A percentile compares a stretch with the other conserved stretches of the same genome.
phyloP scores from a whole-genome alignment of 2,113 vertebrate genomes.

The Rhinolophus sinicus region DNA sequence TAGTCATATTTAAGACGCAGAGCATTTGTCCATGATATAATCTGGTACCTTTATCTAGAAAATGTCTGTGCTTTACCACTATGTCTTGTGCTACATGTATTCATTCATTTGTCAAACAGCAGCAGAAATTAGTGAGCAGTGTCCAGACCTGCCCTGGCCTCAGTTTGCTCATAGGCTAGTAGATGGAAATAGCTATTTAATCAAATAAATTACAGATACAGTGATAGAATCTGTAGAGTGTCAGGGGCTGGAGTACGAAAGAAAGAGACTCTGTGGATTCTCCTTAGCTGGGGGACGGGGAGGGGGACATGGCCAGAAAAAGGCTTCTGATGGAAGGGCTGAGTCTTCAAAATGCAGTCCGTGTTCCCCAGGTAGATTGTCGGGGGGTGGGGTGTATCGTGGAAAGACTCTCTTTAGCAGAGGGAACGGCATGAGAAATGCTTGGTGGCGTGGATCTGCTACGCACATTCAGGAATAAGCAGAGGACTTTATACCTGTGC shows the following conservation, averaged over 20 bases:
- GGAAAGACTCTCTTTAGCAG: not conserved
- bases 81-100: not conserved
- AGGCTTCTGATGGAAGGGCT: not conserved
- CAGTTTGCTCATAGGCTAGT: not conserved
- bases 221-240: not conserved
- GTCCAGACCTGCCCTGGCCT: not conserved
- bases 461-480: not conserved
- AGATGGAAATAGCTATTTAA: not conserved
- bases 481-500: not conserved
- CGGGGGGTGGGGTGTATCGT: not conserved
- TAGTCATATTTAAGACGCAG: not conserved
- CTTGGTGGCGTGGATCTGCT: not conserved
- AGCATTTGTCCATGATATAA: not conserved
- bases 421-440: not conserved
- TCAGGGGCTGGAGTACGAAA: accelerated
- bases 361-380: not conserved
- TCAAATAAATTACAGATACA: not conserved
- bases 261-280: not conserved
- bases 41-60: not conserved
- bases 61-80: not conserved
- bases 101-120: not conserved
- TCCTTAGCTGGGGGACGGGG: not conserved
- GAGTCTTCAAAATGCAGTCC: not conserved
- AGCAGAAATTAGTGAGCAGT: not conserved
- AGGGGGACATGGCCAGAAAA: not conserved